Evolutionary conservation across 1,140 invertebrate genomes (phyloP), one percentile per base, ranked within the genome.

Genomic region (Diachasmimorpha longicaudata): DNA sequence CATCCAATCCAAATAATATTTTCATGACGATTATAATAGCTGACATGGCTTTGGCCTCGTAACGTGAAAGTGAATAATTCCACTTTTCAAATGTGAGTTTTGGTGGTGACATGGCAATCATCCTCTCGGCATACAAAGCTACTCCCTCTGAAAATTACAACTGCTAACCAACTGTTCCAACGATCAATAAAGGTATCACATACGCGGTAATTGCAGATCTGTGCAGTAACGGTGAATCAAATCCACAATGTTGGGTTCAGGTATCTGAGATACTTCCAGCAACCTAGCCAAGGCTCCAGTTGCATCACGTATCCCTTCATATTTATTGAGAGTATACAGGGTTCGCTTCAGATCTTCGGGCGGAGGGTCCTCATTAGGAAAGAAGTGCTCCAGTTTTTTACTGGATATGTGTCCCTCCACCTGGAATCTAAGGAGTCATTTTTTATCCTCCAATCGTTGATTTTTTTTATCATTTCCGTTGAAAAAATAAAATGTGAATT

Each of bases 11-110:
- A 80, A 93, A 92, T 4, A 93, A 79, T 2, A 92, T 80, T 87
- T 94, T 93, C 39, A 94, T 74, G 1, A 89, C 81, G 48, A 93
- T 89, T n/a, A 93, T 81, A 67, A 94, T 92, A 75, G 91, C 90
- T 70, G 90, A 89, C 85, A 93, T 90, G 1, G 90, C 90, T 72
- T 91, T 87, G 1, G 87, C 91, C 87, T 94, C 93, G 79, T 91
- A 93, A 76, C 90, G 91, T 1, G 92, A 92, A 42, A 91, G 76
- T 0, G 19, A 68, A 0, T 76, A 1, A 6, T 63, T 81, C 77
- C 78, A 80, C n/a, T 4, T 23, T 13, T 79, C 66, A 37, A 83
- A 84, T 5, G 67, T 52, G 84, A 90, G 87, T 76, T 80, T 80
- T 11, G 90, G 88, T n/a, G 85, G 83, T 66, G 85, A 80, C 23